A percentile compares a stretch with the other conserved stretches of the same genome.
phyloP scores from a whole-genome alignment of 1,140 invertebrate species.

The Drosophila equinoxialis region DNA sequence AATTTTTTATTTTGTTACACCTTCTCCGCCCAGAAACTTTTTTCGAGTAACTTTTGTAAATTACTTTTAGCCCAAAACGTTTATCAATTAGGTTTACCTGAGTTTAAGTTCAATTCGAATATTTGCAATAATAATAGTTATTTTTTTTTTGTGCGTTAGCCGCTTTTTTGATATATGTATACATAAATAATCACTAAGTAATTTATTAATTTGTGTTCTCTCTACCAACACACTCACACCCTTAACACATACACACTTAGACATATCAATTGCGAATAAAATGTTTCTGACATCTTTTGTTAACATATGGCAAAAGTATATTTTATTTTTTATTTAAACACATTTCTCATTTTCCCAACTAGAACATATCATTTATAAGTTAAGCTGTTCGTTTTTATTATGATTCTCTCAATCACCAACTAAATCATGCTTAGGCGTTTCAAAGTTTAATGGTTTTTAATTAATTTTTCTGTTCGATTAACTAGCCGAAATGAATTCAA shows the following conservation, averaged over 20 bases:
- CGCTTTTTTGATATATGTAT: constrained; percentile 49
- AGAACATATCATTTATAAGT: constrained; percentile 5
- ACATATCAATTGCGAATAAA: constrained; percentile 70
- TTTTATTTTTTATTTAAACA: constrained; percentile 9
- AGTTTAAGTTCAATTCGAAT: constrained; percentile 52
- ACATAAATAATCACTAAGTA: constrained; percentile 18
- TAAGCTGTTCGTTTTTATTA: neutral
- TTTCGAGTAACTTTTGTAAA: constrained; percentile 57
- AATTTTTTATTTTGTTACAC: constrained; percentile 38
- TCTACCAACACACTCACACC: constrained; percentile 33
- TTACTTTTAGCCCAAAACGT: constrained; percentile 54
- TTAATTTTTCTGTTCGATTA: constrained; percentile 41
- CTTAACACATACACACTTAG: constrained; percentile 15
- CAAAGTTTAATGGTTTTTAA: constrained; percentile 23
- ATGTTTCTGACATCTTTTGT: constrained; percentile 64
- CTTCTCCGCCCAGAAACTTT: neutral
- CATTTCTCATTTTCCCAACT: neutral
- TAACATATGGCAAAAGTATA: constrained; percentile 30
- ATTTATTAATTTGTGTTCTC: constrained; percentile 55
- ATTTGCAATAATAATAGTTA: constrained; percentile 35
- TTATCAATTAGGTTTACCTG: constrained; percentile 9
- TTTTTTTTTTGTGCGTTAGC: constrained; percentile 32
- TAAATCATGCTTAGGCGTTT: constrained; percentile 27
- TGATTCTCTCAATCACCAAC: constrained; percentile 17
- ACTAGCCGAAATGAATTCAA: constrained; percentile 51